Evolutionary conservation across 2,113 vertebrate genomes (phyloP).

Genomic region (Bambusicola thoracicus): DNA sequence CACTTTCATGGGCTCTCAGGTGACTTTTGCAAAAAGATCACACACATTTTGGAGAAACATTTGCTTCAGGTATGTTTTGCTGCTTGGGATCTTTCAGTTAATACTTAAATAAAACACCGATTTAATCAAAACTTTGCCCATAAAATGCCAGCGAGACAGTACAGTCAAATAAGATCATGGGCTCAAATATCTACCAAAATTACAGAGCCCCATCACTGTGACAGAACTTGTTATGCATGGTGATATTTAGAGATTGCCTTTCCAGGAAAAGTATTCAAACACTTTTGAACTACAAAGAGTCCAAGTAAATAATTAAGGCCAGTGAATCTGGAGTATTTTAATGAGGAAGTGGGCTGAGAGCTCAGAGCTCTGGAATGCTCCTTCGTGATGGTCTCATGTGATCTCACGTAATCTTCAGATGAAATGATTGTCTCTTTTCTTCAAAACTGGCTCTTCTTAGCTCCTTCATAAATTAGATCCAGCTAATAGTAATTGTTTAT

Average conservation of each 20-base stretch:
- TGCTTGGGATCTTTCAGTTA: background rate
- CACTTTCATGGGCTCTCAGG: background rate
- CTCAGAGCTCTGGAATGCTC: slow-evolving; percentile 24
- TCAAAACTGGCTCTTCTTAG: background rate
- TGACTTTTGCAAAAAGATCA: background rate
- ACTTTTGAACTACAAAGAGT: slow-evolving; percentile 13
- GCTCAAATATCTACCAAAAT: background rate
- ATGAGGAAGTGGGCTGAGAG: background rate
- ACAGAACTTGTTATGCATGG: background rate
- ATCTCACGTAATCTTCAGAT: slow-evolving; percentile 32
- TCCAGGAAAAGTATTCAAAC: background rate
- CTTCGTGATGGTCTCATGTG: background rate
- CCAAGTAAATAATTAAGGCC: slow-evolving; percentile 27
- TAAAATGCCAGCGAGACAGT: background rate
- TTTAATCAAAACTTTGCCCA: background rate
- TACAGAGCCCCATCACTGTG: background rate
- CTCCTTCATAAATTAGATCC: background rate
- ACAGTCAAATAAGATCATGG: background rate
- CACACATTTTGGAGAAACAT: background rate
- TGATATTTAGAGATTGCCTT: background rate
- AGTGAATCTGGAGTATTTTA: slow-evolving; percentile 42
- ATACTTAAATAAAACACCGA: background rate
- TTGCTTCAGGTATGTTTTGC: background rate
- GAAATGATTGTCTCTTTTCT: background rate
- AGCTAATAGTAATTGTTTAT: background rate